Percentiles rank a stretch among this genome's conserved stretches.
phyloP scores from a whole-genome alignment of 2,113 vertebrate genomes.

The Zosterops pallidus region DNA sequence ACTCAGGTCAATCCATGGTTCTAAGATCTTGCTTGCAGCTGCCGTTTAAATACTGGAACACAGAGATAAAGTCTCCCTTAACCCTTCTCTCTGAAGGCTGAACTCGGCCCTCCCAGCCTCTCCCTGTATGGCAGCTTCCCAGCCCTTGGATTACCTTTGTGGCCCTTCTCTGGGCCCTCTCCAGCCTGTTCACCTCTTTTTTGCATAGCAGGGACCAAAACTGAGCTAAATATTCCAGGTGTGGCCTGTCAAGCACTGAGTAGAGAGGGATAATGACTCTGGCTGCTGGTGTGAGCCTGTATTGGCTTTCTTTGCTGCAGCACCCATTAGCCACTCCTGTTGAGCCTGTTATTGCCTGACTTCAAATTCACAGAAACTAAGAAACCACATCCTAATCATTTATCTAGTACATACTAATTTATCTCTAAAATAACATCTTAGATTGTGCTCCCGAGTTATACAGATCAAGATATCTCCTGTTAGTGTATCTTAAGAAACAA shows the following conservation, averaged over 20 bases:
- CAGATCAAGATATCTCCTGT: neutral
- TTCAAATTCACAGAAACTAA: slow-evolving; percentile 30
- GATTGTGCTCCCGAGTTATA: neutral
- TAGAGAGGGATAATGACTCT: neutral
- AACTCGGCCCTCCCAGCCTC: neutral
- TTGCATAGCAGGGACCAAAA: neutral
- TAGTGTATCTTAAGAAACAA: neutral
- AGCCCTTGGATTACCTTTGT: neutral
- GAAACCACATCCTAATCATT: neutral
- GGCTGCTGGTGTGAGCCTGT: neutral
- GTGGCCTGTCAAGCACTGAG: neutral
- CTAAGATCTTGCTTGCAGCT: neutral
- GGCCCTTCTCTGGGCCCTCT: neutral
- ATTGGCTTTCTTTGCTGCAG: neutral
- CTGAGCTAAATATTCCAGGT: neutral
- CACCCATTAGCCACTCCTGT: neutral
- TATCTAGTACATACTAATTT: neutral
- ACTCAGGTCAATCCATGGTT: neutral
- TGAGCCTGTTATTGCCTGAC: neutral
- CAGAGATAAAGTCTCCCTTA: neutral
- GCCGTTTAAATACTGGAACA: neutral
- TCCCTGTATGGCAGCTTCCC: neutral
- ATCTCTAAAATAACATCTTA: neutral
- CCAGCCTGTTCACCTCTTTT: neutral
- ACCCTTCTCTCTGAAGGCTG: neutral